These are phyloP conservation scores for Halictus rubicundus DNA, from an alignment of 1,140 invertebrate species.

Conservation along the genomic window DNA sequence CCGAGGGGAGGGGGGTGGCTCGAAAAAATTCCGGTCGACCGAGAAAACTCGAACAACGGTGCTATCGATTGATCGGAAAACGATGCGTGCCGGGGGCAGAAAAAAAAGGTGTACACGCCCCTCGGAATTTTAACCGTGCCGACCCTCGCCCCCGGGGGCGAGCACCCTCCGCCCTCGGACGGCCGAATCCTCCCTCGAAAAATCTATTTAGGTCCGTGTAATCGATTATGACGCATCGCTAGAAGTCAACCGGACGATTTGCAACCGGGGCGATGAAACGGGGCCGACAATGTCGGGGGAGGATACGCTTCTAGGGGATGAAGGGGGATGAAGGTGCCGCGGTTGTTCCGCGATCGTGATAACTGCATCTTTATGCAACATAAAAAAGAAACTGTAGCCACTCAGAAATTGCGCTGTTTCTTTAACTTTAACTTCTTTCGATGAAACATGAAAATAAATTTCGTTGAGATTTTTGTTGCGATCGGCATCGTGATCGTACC, in stretches of 20 bases:
- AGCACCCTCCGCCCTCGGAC: not conserved
- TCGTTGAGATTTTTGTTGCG: too few species aligned
- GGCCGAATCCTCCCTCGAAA: constrained; percentile 49
- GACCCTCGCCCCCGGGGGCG: not conserved
- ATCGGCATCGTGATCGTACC: too few species aligned
- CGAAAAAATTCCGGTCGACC: not conserved
- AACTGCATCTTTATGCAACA: too few species aligned
- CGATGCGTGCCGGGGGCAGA: not conserved
- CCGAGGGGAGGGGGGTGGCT: too few species aligned
- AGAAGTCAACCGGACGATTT: constrained; percentile 42
- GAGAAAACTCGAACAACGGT: not conserved
- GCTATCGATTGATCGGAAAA: constrained; percentile 12
- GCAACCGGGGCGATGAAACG: too few species aligned
- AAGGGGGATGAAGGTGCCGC: not conserved
- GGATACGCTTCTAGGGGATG: not conserved
- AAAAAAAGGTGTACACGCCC: not conserved
- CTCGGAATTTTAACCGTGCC: constrained; percentile 3
- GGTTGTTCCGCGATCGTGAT: too few species aligned
- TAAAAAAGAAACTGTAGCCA: too few species aligned
- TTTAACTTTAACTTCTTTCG: too few species aligned
- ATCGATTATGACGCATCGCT: constrained; percentile 62
- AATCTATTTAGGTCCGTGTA: constrained; percentile 59
- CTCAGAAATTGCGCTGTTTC: too few species aligned
- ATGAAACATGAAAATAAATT: too few species aligned
- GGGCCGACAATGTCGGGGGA: not conserved